Percentiles rank a stretch among this genome's conserved stretches.
phyloP scores from a whole-genome alignment of 2,113 vertebrate genomes.

The Trogon melanurus region DNA sequence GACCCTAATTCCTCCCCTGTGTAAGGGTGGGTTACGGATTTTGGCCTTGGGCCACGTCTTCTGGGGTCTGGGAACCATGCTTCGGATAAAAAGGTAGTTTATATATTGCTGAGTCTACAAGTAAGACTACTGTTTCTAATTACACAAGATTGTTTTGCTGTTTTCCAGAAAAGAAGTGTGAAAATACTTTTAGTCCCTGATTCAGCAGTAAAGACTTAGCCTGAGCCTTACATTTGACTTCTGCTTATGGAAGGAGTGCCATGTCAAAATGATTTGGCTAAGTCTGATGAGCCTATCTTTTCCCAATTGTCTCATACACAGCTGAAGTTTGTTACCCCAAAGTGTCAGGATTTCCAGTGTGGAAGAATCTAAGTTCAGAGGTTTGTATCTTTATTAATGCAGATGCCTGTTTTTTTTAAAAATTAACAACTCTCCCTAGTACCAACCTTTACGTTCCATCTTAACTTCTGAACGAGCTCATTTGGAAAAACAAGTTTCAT shows the following conservation, averaged over 20 bases:
- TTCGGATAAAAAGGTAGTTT: conserved; percentile 4
- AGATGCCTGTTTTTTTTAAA: background rate
- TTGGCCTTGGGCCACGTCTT: conserved; percentile 9
- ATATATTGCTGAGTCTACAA: conserved; percentile 46
- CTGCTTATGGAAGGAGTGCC: background rate
- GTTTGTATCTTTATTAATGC: background rate
- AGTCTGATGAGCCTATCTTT: background rate
- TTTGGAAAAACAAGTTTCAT: background rate
- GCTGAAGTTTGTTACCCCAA: background rate
- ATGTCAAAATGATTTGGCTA: conserved; percentile 41
- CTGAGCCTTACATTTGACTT: background rate
- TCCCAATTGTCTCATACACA: background rate
- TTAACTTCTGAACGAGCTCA: background rate
- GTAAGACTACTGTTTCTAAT: conserved; percentile 44
- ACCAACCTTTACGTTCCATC: background rate
- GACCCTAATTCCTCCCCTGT: background rate
- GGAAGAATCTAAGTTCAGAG: background rate
- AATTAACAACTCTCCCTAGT: fast-evolving
- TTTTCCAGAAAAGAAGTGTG: conserved; percentile 38
- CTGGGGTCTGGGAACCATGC: background rate
- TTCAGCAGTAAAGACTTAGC: conserved; percentile 11
- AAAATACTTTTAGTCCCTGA: conserved; percentile 17
- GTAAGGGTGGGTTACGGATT: background rate
- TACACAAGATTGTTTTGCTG: background rate
- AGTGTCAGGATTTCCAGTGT: background rate